phyloP scores from a whole-genome alignment of 2,888 invertebrate genomes.

The Chloroclystis v-ata region DNA sequence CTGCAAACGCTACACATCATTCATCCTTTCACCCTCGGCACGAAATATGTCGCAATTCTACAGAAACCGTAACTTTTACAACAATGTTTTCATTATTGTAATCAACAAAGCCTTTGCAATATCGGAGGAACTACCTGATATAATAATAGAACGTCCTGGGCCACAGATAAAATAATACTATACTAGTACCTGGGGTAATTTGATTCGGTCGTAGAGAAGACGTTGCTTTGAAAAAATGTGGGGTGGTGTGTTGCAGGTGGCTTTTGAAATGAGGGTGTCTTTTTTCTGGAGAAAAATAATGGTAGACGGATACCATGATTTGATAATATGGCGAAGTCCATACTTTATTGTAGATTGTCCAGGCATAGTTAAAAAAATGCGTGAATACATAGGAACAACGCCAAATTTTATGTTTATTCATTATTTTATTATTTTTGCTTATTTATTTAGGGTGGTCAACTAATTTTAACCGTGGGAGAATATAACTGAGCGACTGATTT shows the following conservation, averaged over 20 bases:
- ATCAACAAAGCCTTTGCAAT: constrained; percentile 3
- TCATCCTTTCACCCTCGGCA: constrained; percentile 15
- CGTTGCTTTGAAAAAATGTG: not conserved
- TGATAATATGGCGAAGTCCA: not conserved
- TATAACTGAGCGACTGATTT: too few relatives aligned
- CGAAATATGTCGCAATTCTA: constrained; percentile 17
- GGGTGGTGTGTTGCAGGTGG: constrained; percentile 1
- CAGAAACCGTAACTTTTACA: constrained; percentile 9
- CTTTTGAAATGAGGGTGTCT: not conserved
- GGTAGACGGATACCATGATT: constrained; percentile 1
- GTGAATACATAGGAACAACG: too few relatives aligned
- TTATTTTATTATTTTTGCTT: too few relatives aligned
- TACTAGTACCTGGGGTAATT: constrained; percentile 3
- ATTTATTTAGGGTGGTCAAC: too few relatives aligned
- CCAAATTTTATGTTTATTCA: too few relatives aligned
- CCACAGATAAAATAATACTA: too few relatives aligned
- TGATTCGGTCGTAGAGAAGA: not conserved
- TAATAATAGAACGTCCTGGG: constrained; percentile 2
- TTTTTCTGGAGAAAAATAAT: not conserved
- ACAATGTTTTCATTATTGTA: constrained; percentile 10
- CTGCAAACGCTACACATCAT: constrained; percentile 13
- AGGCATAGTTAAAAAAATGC: too few relatives aligned
- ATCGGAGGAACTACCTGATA: not conserved
- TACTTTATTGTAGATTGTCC: not conserved
- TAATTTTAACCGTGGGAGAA: too few relatives aligned